phyloP scores from a whole-genome alignment of 2,113 vertebrate genomes.

The Phoxinus phoxinus region DNA sequence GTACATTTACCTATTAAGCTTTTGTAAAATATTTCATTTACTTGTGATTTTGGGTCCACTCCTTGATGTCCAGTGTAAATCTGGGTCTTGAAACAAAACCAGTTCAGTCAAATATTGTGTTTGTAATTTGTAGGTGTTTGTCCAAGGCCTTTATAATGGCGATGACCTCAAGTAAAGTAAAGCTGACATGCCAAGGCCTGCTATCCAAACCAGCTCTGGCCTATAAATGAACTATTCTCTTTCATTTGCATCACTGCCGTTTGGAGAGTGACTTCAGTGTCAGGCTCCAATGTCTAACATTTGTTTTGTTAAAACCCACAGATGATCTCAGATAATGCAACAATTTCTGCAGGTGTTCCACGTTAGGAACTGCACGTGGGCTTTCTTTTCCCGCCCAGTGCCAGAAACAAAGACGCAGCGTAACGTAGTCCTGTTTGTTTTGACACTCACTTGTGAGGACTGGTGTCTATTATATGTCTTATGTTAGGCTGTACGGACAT shows the following conservation, averaged over 20 bases:
- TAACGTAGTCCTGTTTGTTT: constrained; percentile 62
- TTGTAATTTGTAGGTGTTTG: background rate
- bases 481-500: constrained; percentile 11
- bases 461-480: constrained; percentile 42
- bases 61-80: background rate
- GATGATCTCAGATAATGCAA: constrained; percentile 53
- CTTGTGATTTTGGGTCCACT: background rate
- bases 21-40: too few species aligned
- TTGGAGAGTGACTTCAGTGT: background rate
- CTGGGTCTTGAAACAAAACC: background rate
- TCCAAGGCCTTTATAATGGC: constrained; percentile 28
- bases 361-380: constrained; percentile 35
- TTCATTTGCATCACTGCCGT: constrained; percentile 12
- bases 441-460: constrained; percentile 52
- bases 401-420: constrained; percentile 55
- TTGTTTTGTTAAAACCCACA: constrained; percentile 55
- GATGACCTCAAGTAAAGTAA: constrained; percentile 14
- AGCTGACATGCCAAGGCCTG: constrained; percentile 46
- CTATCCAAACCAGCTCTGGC: constrained; percentile 58
- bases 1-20: too few species aligned
- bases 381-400: background rate
- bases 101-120: background rate
- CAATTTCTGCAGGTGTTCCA: constrained; percentile 34
- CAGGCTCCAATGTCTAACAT: constrained; percentile 9
- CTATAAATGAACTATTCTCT: constrained; percentile 60